Conservation (phyloP, 2,888 invertebrate species). For the Cynaeus angustus region DNA sequence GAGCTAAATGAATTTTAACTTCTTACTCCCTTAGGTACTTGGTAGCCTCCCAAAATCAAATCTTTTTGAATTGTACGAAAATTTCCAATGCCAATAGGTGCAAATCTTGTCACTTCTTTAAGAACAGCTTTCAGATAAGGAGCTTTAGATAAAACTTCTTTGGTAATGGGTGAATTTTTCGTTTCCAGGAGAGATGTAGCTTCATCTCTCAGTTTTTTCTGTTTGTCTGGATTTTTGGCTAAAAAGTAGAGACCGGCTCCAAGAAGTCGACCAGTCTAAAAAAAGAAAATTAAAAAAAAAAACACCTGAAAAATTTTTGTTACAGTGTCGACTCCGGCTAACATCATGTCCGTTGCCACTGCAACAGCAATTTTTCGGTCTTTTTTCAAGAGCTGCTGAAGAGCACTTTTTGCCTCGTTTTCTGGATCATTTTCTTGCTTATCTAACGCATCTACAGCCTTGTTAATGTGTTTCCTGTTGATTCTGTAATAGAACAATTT, state of each 20-base stretch:
- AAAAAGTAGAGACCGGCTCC: constrained; percentile 70
- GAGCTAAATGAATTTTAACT: background rate
- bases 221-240: constrained; percentile 69
- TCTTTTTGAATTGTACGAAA: constrained; percentile 62
- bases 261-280: constrained; percentile 72
- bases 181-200: constrained; percentile 60
- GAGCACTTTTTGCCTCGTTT: constrained; percentile 74
- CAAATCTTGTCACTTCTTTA: constrained; percentile 75
- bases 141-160: constrained; percentile 66
- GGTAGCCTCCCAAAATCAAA: constrained; percentile 66
- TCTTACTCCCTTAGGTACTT: constrained; percentile 68
- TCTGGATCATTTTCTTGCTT: constrained; percentile 64
- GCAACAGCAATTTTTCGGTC: constrained; percentile 78
- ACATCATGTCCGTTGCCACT: constrained; percentile 81
- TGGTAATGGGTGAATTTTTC: constrained; percentile 65
- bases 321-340: constrained; percentile 71
- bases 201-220: constrained; percentile 70
- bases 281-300: too few relatives aligned
- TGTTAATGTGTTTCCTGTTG: constrained; percentile 60
- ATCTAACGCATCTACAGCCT: constrained; percentile 58
- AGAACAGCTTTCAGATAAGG: constrained; percentile 78
- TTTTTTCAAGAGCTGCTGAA: constrained; percentile 78
- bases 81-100: constrained; percentile 61
- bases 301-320: too few relatives aligned
- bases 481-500: constrained; percentile 54